phyloP scores from a whole-genome alignment of 2,888 invertebrate genomes.

The Proisotoma minuta region DNA sequence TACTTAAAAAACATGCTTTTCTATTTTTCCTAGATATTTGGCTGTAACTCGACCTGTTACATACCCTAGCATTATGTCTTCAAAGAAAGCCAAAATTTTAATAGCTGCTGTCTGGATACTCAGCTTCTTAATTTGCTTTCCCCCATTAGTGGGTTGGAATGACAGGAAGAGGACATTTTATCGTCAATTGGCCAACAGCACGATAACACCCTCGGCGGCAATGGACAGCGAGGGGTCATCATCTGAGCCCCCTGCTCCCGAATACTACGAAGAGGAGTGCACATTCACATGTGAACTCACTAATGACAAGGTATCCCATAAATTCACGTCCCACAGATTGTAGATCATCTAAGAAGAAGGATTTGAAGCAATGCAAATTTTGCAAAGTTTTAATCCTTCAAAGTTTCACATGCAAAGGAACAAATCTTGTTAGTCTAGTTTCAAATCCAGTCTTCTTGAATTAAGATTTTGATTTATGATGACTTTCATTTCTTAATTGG shows the following conservation, averaged over 20 bases:
- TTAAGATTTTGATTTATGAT: too few species aligned
- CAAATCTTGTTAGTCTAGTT: too few species aligned
- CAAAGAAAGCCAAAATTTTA: slow-evolving; percentile 74
- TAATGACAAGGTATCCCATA: slow-evolving; percentile 67
- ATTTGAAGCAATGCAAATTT: too few species aligned
- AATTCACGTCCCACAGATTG: too few species aligned
- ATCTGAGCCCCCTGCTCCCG: background rate
- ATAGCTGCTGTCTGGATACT: slow-evolving; percentile 92
- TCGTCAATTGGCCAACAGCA: slow-evolving; percentile 46
- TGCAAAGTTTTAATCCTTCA: too few species aligned
- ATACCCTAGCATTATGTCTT: slow-evolving; percentile 68
- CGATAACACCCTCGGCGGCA: slow-evolving; percentile 33
- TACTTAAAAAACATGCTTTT: slow-evolving; percentile 32
- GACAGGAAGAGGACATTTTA: slow-evolving; percentile 54
- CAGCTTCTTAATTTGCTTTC: slow-evolving; percentile 93
- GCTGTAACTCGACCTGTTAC: slow-evolving; percentile 94
- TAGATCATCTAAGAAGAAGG: too few species aligned
- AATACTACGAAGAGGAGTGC: slow-evolving; percentile 39
- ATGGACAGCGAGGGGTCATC: background rate
- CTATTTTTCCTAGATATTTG: slow-evolving; percentile 66
- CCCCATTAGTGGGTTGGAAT: slow-evolving; percentile 91
- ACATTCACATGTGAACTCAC: slow-evolving; percentile 74
- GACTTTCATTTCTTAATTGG: too few species aligned
- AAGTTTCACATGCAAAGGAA: too few species aligned
- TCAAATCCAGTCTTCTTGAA: too few species aligned